Base-by-base conservation (phyloP, 2,888 invertebrate genomes). In the Lottia gigantea region DNA sequence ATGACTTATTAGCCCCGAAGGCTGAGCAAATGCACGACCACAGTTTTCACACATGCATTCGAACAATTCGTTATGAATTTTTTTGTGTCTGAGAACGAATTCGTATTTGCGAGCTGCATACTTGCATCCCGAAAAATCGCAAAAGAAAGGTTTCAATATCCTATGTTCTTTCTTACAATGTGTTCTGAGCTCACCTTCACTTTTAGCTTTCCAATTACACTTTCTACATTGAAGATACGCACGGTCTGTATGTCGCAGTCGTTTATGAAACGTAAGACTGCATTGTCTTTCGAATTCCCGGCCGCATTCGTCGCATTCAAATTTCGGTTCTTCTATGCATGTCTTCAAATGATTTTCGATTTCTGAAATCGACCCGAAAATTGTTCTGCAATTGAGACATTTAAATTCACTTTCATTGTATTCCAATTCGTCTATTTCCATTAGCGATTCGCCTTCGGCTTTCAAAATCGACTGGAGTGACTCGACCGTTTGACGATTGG, bases 1-100 rank as follows among this genome's bases (percentile, higher is more conserved):
- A 66, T 83, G 82, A 23, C 72, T 72, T 49, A 72, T 71, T 15
- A 82, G 71, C 15, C 81, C 79, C 19, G 72, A 73, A 8, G 76
- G 71, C 70, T 80, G 81, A 14, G 79, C 74, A 65, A 83, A 83
- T 25, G 71, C 70, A 69, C 77, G 76, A n/a, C 78, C 80, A 66
- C 83, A 83, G 45, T 80, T 76, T 23, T 72, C 68, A 66, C 83
- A 83, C 0, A 66, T 72, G 71, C 75, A 82, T 8, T 67, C 69
- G 62, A 81, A 81, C 26, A 74, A 71, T 11, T 76, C 75, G 16
- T 76, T 76, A 71, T 83, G 83, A 49, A 82, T 81, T 14, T 74
- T 73, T 47, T 75, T 74, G 49, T 83, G 83, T 63, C 78, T 76
- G 26, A 77, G 76, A 15, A 82, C 72, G 40, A 76, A 74, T 49